Percentiles rank a stretch among this genome's conserved stretches.
Evolutionary conservation across 2,797 vertebrate species (phyloP).

Genomic region (Hyperoplus immaculatus): DNA sequence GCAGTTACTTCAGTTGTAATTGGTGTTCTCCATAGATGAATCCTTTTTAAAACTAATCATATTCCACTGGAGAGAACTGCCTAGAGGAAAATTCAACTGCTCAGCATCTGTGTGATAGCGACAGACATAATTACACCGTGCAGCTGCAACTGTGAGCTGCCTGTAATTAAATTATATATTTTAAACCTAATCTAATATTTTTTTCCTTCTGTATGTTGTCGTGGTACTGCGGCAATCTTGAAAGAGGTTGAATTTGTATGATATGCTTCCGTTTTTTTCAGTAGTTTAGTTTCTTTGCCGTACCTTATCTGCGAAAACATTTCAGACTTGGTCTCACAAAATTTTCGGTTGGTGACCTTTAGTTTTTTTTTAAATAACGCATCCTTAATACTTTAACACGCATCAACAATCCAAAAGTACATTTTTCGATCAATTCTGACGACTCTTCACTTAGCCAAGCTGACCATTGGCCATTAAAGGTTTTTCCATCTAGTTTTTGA

Average conservation of each 20-base stretch:
- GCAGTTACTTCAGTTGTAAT: conserved; percentile 2
- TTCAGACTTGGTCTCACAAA: no score
- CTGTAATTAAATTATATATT: no score
- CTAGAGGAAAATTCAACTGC: background rate
- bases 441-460: background rate
- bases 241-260: background rate
- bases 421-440: background rate
- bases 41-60: background rate
- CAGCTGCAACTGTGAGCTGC: conserved; percentile 18
- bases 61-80: conserved; percentile 1
- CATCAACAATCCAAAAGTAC: background rate
- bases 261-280: conserved; percentile 5
- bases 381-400: no score
- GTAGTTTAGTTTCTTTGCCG: background rate
- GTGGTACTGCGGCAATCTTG: background rate
- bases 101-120: background rate
- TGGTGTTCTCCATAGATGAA: background rate
- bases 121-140: conserved; percentile 14
- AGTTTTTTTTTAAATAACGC: background rate
- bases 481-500: background rate
- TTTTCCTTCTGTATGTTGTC: conserved; percentile 12
- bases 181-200: no score
- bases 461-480: conserved; percentile 2
- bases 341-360: background rate
- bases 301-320: background rate